Percentiles rank a stretch among this genome's conserved stretches.
Conservation (phyloP, 2,797 vertebrate genomes). For the Propithecus perrieri region DNA sequence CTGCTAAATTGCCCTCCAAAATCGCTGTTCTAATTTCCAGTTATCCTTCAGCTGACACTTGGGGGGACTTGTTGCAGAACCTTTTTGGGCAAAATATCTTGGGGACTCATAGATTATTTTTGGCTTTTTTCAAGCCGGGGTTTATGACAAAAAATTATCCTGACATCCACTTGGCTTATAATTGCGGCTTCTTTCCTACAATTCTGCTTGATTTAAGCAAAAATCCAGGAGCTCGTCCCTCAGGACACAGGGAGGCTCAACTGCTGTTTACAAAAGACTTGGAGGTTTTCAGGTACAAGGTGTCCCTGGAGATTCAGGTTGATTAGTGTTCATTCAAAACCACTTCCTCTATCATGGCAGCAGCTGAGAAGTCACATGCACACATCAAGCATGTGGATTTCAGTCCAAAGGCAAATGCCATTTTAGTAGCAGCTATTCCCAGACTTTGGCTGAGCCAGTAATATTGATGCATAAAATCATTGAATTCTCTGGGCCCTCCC, state of each 20-base stretch:
- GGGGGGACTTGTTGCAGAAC: neutral
- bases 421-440: slow-evolving; percentile 17
- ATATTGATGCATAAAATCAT: neutral
- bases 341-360: neutral
- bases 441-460: neutral
- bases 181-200: neutral
- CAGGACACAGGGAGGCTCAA: neutral
- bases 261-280: slow-evolving; percentile 62
- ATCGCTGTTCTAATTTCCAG: neutral
- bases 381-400: neutral
- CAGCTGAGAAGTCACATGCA: slow-evolving; percentile 46
- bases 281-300: slow-evolving; percentile 54
- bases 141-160: neutral
- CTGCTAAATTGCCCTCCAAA: neutral
- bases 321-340: slow-evolving; percentile 62
- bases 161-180: neutral
- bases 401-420: neutral
- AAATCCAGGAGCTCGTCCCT: slow-evolving; percentile 2
- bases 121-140: neutral
- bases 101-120: neutral
- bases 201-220: slow-evolving; percentile 35
- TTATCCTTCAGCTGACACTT: neutral
- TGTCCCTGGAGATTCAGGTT: slow-evolving; percentile 54
- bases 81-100: slow-evolving; percentile 4
- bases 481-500: neutral